These are phyloP conservation scores for Cyrtonyx montezumae DNA, from an alignment of 2,113 vertebrate species.

Conservation along the genomic window DNA sequence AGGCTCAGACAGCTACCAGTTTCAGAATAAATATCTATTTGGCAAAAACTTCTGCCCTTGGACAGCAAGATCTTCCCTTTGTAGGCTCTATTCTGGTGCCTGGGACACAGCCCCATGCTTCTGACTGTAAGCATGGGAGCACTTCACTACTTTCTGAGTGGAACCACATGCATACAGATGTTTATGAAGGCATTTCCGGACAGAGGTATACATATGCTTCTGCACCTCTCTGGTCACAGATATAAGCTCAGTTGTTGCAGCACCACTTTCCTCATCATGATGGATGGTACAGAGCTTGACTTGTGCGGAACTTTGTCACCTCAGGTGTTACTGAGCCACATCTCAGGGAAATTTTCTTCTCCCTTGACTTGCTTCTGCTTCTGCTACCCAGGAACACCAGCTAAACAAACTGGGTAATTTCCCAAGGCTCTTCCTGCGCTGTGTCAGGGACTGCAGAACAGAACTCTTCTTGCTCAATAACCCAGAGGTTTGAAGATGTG, in stretches of 20 bases:
- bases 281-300: too few species aligned
- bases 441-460: not conserved
- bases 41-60: not conserved
- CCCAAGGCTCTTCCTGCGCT: not conserved
- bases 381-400: not conserved
- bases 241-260: not conserved
- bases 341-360: not conserved
- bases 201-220: not conserved
- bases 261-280: too few species aligned
- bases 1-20: not conserved
- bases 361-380: not conserved
- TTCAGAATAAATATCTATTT: not conserved
- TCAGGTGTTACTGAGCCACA: not conserved
- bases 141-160: not conserved
- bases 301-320: not conserved
- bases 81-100: not conserved
- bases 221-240: not conserved
- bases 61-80: not conserved
- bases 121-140: not conserved
- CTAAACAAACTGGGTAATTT: not conserved
- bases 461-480: not conserved
- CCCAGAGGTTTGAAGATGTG: not conserved
- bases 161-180: rapidly evolving
- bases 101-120: rapidly evolving
- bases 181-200: not conserved